Percentiles rank a stretch among this genome's conserved stretches.
These are phyloP conservation scores for Colletes collaris DNA, from an alignment of 2,888 invertebrate species.

Conservation along the genomic window DNA sequence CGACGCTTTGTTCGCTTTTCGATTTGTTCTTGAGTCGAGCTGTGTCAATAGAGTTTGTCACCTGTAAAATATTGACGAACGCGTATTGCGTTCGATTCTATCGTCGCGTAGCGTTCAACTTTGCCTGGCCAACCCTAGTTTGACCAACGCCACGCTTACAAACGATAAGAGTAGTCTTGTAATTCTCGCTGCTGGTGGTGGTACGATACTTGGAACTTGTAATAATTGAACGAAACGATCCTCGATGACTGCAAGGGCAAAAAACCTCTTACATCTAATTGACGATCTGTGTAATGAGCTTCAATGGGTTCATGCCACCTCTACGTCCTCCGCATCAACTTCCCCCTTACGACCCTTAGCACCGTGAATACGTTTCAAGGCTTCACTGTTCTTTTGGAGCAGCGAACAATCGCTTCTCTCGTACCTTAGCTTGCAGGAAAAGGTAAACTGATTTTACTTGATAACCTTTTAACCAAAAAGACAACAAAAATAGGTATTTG, in stretches of 20 bases:
- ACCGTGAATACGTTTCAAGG: slow-evolving; percentile 32
- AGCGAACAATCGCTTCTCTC: slow-evolving; percentile 30
- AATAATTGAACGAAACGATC: slow-evolving; percentile 39
- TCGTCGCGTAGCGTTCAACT: slow-evolving; percentile 3
- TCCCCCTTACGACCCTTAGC: slow-evolving; percentile 24
- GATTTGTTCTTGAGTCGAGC: not conserved
- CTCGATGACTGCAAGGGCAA: slow-evolving; percentile 37
- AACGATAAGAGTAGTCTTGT: slow-evolving; percentile 19
- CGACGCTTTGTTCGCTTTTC: not conserved
- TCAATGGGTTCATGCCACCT: slow-evolving; percentile 50
- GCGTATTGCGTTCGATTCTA: not conserved
- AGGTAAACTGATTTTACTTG: not conserved
- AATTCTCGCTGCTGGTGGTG: not conserved
- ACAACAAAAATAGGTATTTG: too few species aligned
- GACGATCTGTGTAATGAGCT: slow-evolving; percentile 67
- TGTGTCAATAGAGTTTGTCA: not conserved
- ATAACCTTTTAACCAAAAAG: not conserved
- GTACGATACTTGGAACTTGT: slow-evolving; percentile 30
- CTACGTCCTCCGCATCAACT: slow-evolving; percentile 26
- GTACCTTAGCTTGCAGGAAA: not conserved
- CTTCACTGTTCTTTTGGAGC: slow-evolving; percentile 38
- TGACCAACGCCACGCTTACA: not conserved
- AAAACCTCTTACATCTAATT: slow-evolving; percentile 67
- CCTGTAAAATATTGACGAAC: not conserved
- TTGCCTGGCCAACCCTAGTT: slow-evolving; percentile 16